These are phyloP conservation scores for Antheraea mylitta DNA, from an alignment of 1,140 invertebrate genomes.

Conservation along the genomic window DNA sequence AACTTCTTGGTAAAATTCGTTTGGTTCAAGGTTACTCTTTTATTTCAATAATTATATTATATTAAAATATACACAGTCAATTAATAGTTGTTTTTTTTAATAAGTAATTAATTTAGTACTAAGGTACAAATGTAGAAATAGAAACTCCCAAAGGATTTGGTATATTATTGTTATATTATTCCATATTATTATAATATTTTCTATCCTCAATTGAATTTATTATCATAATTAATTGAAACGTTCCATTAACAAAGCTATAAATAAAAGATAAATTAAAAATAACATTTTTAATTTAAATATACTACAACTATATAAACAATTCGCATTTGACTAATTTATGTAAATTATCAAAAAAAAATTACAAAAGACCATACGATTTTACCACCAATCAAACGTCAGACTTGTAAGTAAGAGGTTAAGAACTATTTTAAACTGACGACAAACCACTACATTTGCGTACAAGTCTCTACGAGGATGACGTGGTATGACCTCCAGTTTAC, in stretches of 20 bases:
- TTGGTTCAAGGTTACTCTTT: no score
- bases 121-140: no score
- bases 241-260: not conserved
- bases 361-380: not conserved
- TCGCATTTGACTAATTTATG: not conserved
- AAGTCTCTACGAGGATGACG: constrained; percentile 20
- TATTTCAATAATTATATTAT: no score
- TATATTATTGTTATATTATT: no score
- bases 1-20: no score
- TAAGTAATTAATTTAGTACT: no score
- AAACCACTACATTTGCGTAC: constrained; percentile 13
- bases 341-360: not conserved
- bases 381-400: not conserved
- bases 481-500: constrained; percentile 27
- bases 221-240: no score
- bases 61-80: no score
- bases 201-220: no score
- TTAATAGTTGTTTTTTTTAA: no score
- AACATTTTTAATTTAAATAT: not conserved
- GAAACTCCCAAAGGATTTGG: no score
- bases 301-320: not conserved
- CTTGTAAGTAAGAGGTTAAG: not conserved
- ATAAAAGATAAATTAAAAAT: not conserved
- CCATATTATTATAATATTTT: no score
- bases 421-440: not conserved